Conservation (phyloP, 1,140 invertebrate genomes). For the Drosophila bocki region DNA sequence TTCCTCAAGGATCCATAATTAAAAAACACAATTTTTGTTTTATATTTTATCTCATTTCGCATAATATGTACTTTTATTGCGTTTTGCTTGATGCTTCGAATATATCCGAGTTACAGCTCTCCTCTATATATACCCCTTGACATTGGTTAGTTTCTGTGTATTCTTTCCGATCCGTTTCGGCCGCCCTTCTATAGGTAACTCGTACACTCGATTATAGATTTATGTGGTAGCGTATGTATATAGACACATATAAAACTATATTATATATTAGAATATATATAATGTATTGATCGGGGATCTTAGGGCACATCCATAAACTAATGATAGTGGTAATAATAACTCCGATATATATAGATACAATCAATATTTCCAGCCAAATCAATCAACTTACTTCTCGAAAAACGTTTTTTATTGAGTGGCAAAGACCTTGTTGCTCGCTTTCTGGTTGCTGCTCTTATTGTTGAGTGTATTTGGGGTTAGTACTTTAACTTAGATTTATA, state of each 20-base stretch:
- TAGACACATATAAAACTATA: conserved; percentile 70
- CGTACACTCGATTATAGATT: conserved; percentile 44
- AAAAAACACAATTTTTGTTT: not conserved
- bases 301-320: conserved; percentile 56
- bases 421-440: not conserved
- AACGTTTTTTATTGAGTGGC: conserved; percentile 16
- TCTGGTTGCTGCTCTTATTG: conserved; percentile 11
- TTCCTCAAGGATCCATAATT: not conserved
- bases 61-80: conserved; percentile 58
- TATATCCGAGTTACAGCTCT: conserved; percentile 48
- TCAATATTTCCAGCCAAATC: conserved; percentile 25
- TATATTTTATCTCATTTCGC: conserved; percentile 37
- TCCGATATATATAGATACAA: conserved; percentile 25
- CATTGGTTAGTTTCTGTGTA: conserved; percentile 58
- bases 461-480: conserved; percentile 72
- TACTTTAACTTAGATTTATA: conserved; percentile 78
- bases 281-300: conserved; percentile 65
- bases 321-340: conserved; percentile 41
- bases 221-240: conserved; percentile 53
- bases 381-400: conserved; percentile 16
- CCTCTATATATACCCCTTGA: conserved; percentile 41
- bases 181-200: conserved; percentile 30
- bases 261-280: conserved; percentile 49
- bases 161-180: conserved; percentile 19
- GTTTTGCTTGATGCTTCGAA: conserved; percentile 40